Base-by-base conservation (phyloP, 2,888 invertebrate genomes). In the Euzophera pinguis region DNA sequence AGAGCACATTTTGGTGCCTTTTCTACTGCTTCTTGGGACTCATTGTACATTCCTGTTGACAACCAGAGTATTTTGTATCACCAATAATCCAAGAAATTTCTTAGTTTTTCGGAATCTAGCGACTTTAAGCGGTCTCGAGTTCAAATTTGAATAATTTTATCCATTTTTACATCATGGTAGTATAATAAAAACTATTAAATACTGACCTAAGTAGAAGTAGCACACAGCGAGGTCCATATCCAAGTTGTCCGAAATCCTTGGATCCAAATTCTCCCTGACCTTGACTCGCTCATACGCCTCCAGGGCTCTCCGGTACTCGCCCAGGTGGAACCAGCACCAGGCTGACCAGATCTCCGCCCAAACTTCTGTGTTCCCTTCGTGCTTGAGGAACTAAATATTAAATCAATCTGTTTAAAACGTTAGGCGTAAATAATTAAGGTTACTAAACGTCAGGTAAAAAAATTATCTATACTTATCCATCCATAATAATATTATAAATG, bases 321-420 rank as follows among this genome's bases (percentile, higher is more conserved):
- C 99, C 56, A 98, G 91, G 82, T 99, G 99, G 84, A 99, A 99
- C 69, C 95, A 95, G 80, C 98, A 98, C 85, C 98, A 99, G 0
- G 97, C 99, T 57, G 96, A 93, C 99, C 99, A 99, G 63, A 95
- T 89, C 50, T 96, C 95, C 12, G 83, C 72, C 82, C 90, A 88
- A 0, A 80, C 73, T 1, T 81, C 80, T 0, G 65, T 62, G 60
- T 81, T 85, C 37, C 88, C 87, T 38, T 85, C 84, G 55, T 87
- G 78, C 50, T 83, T 81, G 1, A 88, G 65, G 57, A 90, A 89
- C 90, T 89, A 57, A 10, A 61, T n/a, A n/a, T n/a, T n/a, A 50
- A 41, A 39, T 8, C 10, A 16, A 32, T 6, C n/a, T n/a, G n/a
- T n/a, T n/a, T n/a, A n/a, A n/a, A n/a, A n/a, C n/a, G n/a, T n/a